These are phyloP conservation scores for Grus americana DNA, from an alignment of 2,113 vertebrate species.

Conservation along the genomic window DNA sequence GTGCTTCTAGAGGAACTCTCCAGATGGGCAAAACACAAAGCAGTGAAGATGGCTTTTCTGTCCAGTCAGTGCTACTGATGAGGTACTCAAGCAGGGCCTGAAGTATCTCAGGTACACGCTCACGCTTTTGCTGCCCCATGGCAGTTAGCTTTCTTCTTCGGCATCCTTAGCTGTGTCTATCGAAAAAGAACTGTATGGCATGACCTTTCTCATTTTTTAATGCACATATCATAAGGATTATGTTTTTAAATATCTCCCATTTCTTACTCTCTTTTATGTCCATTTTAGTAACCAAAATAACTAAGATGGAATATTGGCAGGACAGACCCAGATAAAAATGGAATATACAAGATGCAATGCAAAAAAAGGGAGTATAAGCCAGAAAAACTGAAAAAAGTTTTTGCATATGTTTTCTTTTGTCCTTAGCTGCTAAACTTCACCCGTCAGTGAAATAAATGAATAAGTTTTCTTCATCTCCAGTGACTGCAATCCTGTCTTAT, in stretches of 20 bases:
- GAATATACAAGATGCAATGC: not conserved
- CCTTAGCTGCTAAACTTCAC: constrained; percentile 23
- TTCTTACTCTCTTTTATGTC: not conserved
- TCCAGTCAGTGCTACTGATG: not conserved
- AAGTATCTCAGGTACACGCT: not conserved
- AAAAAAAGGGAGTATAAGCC: not conserved
- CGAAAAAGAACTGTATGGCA: not conserved
- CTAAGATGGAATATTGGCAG: not conserved
- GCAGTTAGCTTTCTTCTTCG: not conserved
- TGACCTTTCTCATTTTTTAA: not conserved
- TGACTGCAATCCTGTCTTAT: not conserved
- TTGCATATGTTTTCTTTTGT: not conserved
- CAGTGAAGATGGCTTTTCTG: not conserved
- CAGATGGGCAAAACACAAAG: not conserved
- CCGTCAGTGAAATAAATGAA: constrained; percentile 19
- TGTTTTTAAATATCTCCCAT: not conserved
- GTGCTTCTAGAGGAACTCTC: not conserved
- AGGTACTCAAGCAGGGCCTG: not conserved
- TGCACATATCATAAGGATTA: not conserved
- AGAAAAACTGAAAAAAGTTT: not conserved
- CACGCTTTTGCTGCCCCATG: not conserved
- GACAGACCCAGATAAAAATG: not conserved
- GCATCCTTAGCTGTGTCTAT: not conserved
- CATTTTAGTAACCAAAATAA: not conserved
- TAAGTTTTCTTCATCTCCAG: constrained; percentile 9